phyloP scores from a whole-genome alignment of 2,113 vertebrate species.

The Cinclus cinclus region DNA sequence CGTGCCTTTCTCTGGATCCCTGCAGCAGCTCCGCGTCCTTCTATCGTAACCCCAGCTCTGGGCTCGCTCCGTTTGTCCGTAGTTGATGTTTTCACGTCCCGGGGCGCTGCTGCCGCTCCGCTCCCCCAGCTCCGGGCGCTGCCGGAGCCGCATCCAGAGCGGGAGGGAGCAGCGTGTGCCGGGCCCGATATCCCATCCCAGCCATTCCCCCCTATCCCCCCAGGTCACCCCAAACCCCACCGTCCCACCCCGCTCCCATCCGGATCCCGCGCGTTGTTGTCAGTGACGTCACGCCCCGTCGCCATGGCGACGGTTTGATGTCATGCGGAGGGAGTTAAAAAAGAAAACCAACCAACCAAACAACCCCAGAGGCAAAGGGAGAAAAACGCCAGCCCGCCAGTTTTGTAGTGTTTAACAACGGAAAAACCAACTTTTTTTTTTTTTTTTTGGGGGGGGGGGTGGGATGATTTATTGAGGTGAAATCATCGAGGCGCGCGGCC shows the following conservation, averaged over 20 bases:
- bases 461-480: not conserved
- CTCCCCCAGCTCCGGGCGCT: no score
- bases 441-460: no score
- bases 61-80: accelerated
- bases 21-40: not conserved
- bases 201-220: not conserved
- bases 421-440: not conserved
- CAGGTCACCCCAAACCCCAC: not conserved
- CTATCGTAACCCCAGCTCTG: not conserved
- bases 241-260: not conserved
- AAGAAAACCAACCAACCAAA: no score
- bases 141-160: no score
- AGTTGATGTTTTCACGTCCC: accelerated
- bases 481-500: not conserved
- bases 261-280: not conserved
- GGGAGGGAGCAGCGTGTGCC: no score
- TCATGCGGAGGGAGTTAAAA: not conserved
- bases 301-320: not conserved
- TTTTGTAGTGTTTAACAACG: not conserved
- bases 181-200: no score
- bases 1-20: accelerated
- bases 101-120: not conserved
- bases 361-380: not conserved
- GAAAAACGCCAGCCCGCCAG: not conserved
- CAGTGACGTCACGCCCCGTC: not conserved